phyloP scores from a whole-genome alignment of 2,888 invertebrate genomes.

The Malacosoma neustria region DNA sequence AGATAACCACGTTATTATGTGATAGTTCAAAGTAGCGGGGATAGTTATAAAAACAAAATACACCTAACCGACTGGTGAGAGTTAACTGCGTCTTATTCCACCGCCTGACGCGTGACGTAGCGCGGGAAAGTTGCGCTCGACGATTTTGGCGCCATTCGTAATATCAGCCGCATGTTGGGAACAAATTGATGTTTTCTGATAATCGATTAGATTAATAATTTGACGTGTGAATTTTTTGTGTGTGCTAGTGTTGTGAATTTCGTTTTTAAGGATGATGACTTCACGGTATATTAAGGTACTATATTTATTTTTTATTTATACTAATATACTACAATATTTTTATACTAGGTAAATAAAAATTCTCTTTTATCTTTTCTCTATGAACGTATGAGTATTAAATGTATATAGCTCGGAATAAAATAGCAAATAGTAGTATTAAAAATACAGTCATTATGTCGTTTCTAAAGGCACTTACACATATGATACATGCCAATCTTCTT shows the following conservation, averaged over 20 bases:
- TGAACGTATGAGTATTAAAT: too few species aligned
- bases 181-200: conserved; percentile 11
- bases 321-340: too few species aligned
- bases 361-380: too few species aligned
- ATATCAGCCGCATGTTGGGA: conserved; percentile 15
- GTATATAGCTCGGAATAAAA: too few species aligned
- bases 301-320: too few species aligned
- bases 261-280: conserved; percentile 46
- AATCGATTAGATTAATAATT: conserved; percentile 14
- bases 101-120: conserved; percentile 32
- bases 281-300: conserved; percentile 52
- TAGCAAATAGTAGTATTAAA: too few species aligned
- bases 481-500: too few species aligned
- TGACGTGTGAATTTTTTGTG: conserved; percentile 15
- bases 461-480: too few species aligned
- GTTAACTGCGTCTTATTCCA: conserved; percentile 40
- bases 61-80: conserved; percentile 53
- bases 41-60: conserved; percentile 66
- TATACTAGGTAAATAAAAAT: too few species aligned
- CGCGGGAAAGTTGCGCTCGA: conserved; percentile 47
- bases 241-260: conserved; percentile 45
- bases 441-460: too few species aligned
- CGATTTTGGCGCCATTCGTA: conserved; percentile 35
- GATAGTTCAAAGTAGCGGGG: conserved; percentile 54
- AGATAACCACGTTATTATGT: conserved; percentile 49